These are phyloP conservation scores for Actias luna DNA, from an alignment of 2,888 invertebrate species.

Conservation along the genomic window DNA sequence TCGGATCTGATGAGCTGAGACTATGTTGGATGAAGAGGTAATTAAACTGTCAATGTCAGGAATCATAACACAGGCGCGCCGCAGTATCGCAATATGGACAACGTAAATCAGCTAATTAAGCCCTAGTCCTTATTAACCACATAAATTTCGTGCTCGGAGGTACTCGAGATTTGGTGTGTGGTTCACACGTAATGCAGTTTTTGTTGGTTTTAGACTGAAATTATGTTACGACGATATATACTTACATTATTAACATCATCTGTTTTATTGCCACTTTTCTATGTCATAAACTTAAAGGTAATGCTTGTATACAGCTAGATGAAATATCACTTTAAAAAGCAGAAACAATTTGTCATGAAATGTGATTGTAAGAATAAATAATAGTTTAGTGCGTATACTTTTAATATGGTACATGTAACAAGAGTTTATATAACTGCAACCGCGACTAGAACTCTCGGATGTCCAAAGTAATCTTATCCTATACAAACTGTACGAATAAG, in stretches of 20 bases:
- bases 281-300: neutral
- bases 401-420: no score
- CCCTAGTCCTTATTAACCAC: constrained; percentile 76
- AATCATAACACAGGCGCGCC: constrained; percentile 60
- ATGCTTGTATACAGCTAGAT: neutral
- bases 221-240: constrained; percentile 3
- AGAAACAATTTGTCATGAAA: neutral
- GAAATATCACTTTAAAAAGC: neutral
- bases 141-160: constrained; percentile 72
- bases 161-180: constrained; percentile 67
- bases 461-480: no score
- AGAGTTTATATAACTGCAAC: no score
- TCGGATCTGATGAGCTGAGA: constrained; percentile 1
- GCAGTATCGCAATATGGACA: constrained; percentile 63
- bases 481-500: no score
- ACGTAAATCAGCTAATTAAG: constrained; percentile 79
- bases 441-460: no score
- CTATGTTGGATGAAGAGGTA: constrained; percentile 36
- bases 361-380: neutral
- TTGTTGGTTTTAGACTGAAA: constrained; percentile 34
- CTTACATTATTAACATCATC: constrained; percentile 1
- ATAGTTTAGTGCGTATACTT: neutral
- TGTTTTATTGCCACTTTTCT: neutral
- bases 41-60: constrained; percentile 72
- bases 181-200: constrained; percentile 60